Conservation (phyloP, 1,140 invertebrate species). For the Trichonephila inaurata region DNA sequence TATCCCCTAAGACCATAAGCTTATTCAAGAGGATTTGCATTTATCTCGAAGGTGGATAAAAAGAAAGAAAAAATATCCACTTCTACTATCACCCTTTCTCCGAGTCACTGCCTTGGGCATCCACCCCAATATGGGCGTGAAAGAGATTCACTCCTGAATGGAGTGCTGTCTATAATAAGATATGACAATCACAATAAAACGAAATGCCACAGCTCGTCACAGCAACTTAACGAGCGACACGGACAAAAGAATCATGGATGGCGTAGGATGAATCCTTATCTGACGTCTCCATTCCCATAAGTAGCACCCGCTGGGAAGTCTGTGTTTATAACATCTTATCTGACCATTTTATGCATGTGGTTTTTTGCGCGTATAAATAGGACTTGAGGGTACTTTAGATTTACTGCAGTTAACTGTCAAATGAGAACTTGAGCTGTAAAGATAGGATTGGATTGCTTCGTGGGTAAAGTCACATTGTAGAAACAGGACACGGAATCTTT, state of each 20-base stretch:
- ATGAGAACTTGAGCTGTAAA: neutral
- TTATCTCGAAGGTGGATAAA: neutral
- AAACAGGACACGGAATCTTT: neutral
- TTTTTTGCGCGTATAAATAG: constrained; percentile 38
- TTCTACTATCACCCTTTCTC: neutral
- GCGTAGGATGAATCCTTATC: constrained; percentile 38
- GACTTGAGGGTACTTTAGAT: constrained; percentile 24
- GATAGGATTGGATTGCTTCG: constrained; percentile 29
- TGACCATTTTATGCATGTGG: constrained; percentile 3
- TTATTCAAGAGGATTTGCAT: neutral
- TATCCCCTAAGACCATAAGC: neutral
- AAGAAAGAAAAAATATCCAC: neutral
- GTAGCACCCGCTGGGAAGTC: constrained; percentile 16
- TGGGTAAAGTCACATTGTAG: neutral
- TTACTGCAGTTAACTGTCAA: neutral
- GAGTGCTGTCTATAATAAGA: constrained; percentile 48
- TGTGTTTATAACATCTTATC: constrained; percentile 50
- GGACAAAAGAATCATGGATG: neutral
- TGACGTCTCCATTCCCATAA: neutral
- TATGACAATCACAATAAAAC: constrained; percentile 45
- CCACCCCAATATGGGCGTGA: neutral
- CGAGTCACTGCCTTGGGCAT: neutral
- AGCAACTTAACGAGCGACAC: constrained; percentile 14
- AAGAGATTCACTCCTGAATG: neutral
- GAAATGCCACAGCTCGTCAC: constrained; percentile 3